Evolutionary conservation across 1,140 invertebrate species (phyloP).

Genomic region (Temnothorax nylanderi): DNA sequence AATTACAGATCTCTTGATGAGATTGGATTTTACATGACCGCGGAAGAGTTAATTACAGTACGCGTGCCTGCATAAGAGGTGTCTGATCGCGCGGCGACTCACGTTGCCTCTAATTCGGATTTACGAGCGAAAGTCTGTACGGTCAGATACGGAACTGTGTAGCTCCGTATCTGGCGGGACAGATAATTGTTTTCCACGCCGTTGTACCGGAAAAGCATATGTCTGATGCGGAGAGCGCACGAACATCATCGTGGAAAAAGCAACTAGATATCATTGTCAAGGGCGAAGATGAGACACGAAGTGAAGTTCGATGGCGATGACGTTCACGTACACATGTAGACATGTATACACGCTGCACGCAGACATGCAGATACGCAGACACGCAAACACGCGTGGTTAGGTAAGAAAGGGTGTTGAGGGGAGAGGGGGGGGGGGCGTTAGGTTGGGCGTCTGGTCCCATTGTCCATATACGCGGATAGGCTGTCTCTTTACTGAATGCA

Average conservation of each 20-base stretch:
- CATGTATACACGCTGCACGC: slow-evolving; percentile 34
- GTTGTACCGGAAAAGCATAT: slow-evolving; percentile 45
- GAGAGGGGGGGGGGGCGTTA: slow-evolving; percentile 47
- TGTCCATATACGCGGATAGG: slow-evolving; percentile 74
- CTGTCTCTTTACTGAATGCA: slow-evolving; percentile 76
- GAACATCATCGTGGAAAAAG: slow-evolving; percentile 51
- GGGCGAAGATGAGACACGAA: background rate
- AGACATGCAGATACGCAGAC: slow-evolving; percentile 27
- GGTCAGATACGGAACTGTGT: background rate
- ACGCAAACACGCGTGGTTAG: slow-evolving; percentile 63
- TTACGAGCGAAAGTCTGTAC: slow-evolving; percentile 34
- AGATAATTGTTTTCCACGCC: slow-evolving; percentile 70
- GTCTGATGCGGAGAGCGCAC: slow-evolving; percentile 29
- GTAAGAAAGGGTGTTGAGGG: slow-evolving; percentile 68
- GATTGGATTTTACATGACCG: background rate
- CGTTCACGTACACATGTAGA: slow-evolving; percentile 39
- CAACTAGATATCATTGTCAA: slow-evolving; percentile 32
- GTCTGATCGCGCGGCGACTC: slow-evolving; percentile 26
- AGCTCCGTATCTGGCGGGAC: background rate
- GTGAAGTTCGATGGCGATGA: slow-evolving; percentile 21
- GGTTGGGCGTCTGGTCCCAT: slow-evolving; percentile 74
- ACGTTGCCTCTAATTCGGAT: slow-evolving; percentile 37
- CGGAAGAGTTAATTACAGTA: slow-evolving; percentile 22
- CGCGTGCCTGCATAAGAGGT: background rate
- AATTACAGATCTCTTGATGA: background rate